Evolutionary conservation across 1,140 invertebrate genomes (phyloP).

Genomic region (Drosophila erecta): DNA sequence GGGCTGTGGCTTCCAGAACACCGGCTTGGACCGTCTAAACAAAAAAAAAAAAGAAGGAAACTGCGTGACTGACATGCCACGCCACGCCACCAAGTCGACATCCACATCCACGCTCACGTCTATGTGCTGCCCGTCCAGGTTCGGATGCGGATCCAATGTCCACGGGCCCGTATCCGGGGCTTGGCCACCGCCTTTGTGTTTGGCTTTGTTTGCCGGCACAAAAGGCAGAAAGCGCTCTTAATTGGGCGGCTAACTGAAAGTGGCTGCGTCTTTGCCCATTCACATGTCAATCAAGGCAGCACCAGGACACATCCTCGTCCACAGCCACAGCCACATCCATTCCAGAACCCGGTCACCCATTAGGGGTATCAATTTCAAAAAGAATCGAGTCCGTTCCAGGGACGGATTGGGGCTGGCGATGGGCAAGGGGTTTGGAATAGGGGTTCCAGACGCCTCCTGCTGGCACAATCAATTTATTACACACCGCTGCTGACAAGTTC

Average conservation of each 20-base stretch:
- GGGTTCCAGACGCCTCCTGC: slow-evolving; percentile 38
- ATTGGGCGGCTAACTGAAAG: slow-evolving; percentile 82
- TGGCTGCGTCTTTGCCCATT: slow-evolving; percentile 77
- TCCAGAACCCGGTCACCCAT: slow-evolving; percentile 36
- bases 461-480: slow-evolving; percentile 80
- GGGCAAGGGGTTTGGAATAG: neutral
- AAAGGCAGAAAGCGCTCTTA: slow-evolving; percentile 79
- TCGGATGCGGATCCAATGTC: slow-evolving; percentile 30
- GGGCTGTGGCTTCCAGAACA: slow-evolving; percentile 22
- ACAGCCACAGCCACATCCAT: slow-evolving; percentile 1
- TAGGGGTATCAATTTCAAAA: slow-evolving; percentile 77
- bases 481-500: slow-evolving; percentile 75
- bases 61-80: slow-evolving; percentile 79
- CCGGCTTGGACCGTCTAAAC: slow-evolving; percentile 54
- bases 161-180: slow-evolving; percentile 41
- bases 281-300: slow-evolving; percentile 76
- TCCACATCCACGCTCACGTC: slow-evolving; percentile 18
- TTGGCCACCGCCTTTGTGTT: slow-evolving; percentile 59
- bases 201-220: slow-evolving; percentile 71
- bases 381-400: slow-evolving; percentile 35
- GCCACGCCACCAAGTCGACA: slow-evolving; percentile 54
- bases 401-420: neutral
- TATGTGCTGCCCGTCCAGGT: slow-evolving; percentile 2
- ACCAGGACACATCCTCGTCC: slow-evolving; percentile 27
- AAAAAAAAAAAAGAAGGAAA: slow-evolving; percentile 31